phyloP scores from a whole-genome alignment of 2,888 invertebrate species.

The Nomada ruficornis region DNA sequence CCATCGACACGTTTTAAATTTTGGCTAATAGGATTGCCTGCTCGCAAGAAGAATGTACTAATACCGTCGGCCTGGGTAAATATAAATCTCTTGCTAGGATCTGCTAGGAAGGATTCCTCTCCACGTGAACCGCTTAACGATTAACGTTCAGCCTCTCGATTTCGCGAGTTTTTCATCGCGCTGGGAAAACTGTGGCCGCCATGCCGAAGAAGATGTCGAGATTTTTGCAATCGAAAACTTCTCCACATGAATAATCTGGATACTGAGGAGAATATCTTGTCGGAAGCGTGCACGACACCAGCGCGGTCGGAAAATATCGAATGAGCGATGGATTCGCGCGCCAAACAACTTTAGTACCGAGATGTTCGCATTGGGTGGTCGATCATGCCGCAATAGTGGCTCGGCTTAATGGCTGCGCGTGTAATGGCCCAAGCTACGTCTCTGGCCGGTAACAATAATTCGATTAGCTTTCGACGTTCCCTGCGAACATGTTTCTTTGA shows the following conservation, averaged over 20 bases:
- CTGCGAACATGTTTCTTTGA: not conserved
- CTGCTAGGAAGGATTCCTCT: not conserved
- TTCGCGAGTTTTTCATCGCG: too few species aligned
- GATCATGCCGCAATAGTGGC: conserved; percentile 3
- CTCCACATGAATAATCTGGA: too few species aligned
- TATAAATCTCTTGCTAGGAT: conserved; percentile 49
- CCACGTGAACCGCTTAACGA: not conserved
- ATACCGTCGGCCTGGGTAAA: conserved; percentile 37
- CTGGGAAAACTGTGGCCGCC: too few species aligned
- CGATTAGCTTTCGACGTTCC: not conserved
- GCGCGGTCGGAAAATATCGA: too few species aligned
- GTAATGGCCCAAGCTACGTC: conserved; percentile 24
- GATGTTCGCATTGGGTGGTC: conserved; percentile 45
- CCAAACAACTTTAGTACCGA: conserved; percentile 7
- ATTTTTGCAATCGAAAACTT: too few species aligned
- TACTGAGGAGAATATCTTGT: too few species aligned
- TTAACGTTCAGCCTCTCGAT: not conserved
- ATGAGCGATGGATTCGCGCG: not conserved
- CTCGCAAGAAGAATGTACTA: conserved; percentile 41
- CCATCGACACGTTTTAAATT: conserved; percentile 15
- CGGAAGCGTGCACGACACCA: too few species aligned
- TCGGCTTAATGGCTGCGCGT: too few species aligned
- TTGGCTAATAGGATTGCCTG: conserved; percentile 55
- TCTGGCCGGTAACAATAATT: not conserved
- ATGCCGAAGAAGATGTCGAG: too few species aligned